phyloP scores from a whole-genome alignment of 2,797 vertebrate genomes.

The Siniperca scherzeri region DNA sequence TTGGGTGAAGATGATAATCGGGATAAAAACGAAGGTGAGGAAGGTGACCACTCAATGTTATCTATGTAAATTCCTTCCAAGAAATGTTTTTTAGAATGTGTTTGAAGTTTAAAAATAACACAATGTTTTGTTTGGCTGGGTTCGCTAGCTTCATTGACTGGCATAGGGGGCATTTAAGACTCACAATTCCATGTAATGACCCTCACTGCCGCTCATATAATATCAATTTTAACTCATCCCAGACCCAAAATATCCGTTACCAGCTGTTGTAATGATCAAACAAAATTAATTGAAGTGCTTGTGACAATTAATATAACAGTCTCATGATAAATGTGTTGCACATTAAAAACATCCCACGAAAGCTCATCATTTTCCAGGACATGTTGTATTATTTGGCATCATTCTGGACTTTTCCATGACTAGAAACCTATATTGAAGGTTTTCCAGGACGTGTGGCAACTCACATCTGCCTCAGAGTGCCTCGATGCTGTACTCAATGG shows the following conservation, averaged over 20 bases:
- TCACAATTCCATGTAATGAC: neutral
- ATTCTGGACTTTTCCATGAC: neutral
- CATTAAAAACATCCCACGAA: neutral
- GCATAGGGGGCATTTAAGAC: neutral
- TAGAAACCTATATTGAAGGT: neutral
- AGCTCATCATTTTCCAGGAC: neutral
- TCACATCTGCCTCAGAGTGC: neutral
- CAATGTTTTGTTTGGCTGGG: too few relatives aligned
- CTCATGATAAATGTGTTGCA: neutral
- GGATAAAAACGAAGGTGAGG: conserved; percentile 9
- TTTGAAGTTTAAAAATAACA: too few relatives aligned
- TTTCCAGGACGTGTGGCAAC: neutral
- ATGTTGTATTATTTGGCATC: neutral
- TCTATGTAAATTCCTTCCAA: neutral
- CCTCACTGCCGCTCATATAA: neutral
- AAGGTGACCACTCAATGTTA: conserved; percentile 11
- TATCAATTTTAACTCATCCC: neutral
- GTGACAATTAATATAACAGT: neutral
- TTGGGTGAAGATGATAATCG: conserved; percentile 42
- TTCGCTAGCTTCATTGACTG: neutral
- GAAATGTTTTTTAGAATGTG: neutral
- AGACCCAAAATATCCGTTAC: neutral
- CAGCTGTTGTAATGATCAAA: neutral
- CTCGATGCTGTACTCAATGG: neutral
- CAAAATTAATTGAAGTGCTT: neutral